These are phyloP conservation scores for Poliocrania exsul DNA, from an alignment of 2,797 vertebrate genomes.

Conservation along the genomic window DNA sequence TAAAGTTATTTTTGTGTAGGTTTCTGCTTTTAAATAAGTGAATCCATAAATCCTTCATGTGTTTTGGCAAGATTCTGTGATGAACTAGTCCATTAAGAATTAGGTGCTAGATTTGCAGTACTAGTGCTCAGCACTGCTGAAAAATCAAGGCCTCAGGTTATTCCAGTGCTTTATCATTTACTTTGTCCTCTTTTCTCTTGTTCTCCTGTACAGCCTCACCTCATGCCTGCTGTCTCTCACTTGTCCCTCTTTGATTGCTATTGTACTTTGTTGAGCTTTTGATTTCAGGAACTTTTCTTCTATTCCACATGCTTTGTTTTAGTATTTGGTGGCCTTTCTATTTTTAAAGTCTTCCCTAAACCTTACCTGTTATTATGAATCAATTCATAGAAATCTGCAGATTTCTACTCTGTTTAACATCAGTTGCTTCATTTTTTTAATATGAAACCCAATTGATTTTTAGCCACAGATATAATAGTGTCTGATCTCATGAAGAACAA, in stretches of 20 bases:
- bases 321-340: background rate
- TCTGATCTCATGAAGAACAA: background rate
- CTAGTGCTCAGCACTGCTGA: background rate
- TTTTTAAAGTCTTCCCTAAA: background rate
- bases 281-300: background rate
- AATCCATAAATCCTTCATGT: conserved; percentile 12
- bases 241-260: background rate
- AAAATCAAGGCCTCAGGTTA: background rate
- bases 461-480: background rate
- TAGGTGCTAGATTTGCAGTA: background rate
- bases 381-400: background rate
- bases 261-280: background rate
- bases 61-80: background rate
- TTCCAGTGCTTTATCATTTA: background rate
- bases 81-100: background rate
- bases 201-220: background rate
- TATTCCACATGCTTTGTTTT: background rate
- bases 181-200: background rate
- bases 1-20: background rate
- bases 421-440: background rate
- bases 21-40: conserved; percentile 16
- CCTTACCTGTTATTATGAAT: background rate
- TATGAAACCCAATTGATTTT: background rate
- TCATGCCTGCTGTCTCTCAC: background rate
- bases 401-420: background rate